phyloP scores from a whole-genome alignment of 2,113 vertebrate genomes.

The Echinops telfairi region DNA sequence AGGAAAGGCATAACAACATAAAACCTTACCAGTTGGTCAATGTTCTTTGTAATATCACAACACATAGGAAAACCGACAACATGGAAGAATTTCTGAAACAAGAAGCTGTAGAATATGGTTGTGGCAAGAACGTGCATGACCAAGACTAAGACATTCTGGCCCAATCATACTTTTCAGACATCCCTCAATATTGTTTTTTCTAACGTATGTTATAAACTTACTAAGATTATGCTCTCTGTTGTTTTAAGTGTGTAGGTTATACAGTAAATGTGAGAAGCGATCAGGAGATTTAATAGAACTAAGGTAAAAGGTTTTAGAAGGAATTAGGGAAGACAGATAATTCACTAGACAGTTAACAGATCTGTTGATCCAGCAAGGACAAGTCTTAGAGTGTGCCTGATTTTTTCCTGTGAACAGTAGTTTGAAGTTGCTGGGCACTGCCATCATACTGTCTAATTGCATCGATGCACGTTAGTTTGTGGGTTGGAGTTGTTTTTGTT shows the following conservation, averaged over 20 bases:
- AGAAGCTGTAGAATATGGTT: background rate
- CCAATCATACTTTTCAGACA: background rate
- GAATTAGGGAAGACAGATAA: too few species aligned
- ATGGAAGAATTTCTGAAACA: background rate
- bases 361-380: too few species aligned
- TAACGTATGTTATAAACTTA: background rate
- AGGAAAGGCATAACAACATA: background rate
- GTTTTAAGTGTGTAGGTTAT: background rate
- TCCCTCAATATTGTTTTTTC: background rate
- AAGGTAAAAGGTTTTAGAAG: background rate
- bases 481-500: background rate
- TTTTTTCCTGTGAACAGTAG: background rate
- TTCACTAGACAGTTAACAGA: too few species aligned
- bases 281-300: background rate
- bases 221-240: background rate
- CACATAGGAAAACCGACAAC: background rate
- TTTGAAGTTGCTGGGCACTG: background rate
- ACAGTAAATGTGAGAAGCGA: background rate
- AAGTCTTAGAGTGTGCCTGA: background rate
- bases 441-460: background rate
- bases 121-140: background rate
- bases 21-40: background rate
- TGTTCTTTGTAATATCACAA: background rate
- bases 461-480: background rate
- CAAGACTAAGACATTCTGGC: background rate